phyloP scores from a whole-genome alignment of 2,888 invertebrate genomes.

The Cheilosia impressa region DNA sequence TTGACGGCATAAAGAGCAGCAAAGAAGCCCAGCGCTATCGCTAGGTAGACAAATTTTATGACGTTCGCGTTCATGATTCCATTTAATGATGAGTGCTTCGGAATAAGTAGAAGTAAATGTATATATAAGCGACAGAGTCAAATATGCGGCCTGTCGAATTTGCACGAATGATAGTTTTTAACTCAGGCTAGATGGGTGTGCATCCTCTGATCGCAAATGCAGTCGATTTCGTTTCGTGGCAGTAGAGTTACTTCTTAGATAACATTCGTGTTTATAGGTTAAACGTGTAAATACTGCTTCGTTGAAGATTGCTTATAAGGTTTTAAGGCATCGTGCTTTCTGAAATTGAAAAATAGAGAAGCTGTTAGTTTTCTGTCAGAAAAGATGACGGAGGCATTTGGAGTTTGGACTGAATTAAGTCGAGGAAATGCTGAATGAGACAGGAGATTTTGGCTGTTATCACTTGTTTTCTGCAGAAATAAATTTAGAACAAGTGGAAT shows the following conservation, averaged over 20 bases:
- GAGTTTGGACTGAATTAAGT: too few species aligned
- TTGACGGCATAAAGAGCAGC: constrained; percentile 30
- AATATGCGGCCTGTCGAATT: not conserved
- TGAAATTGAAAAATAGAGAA: not conserved
- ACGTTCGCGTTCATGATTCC: constrained; percentile 44
- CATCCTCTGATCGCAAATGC: constrained; percentile 37
- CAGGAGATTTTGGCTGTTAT: too few species aligned
- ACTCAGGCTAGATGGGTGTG: constrained; percentile 17
- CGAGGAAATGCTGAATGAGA: too few species aligned
- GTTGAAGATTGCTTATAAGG: not conserved
- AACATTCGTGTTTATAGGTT: constrained; percentile 16
- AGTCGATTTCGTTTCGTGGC: constrained; percentile 27
- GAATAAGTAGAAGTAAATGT: not conserved
- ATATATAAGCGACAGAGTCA: not conserved
- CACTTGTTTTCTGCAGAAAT: too few species aligned
- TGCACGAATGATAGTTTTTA: not conserved
- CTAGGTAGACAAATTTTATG: constrained; percentile 43
- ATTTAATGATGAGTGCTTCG: constrained; percentile 10
- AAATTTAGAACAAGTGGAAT: too few species aligned
- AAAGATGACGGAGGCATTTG: not conserved
- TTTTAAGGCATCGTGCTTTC: constrained; percentile 2
- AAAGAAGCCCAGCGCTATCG: constrained; percentile 37
- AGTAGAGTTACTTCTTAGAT: constrained; percentile 1
- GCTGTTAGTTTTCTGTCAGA: not conserved
- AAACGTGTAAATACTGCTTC: constrained; percentile 8